phyloP scores from a whole-genome alignment of 2,113 vertebrate species.

The Cinclus mexicanus region DNA sequence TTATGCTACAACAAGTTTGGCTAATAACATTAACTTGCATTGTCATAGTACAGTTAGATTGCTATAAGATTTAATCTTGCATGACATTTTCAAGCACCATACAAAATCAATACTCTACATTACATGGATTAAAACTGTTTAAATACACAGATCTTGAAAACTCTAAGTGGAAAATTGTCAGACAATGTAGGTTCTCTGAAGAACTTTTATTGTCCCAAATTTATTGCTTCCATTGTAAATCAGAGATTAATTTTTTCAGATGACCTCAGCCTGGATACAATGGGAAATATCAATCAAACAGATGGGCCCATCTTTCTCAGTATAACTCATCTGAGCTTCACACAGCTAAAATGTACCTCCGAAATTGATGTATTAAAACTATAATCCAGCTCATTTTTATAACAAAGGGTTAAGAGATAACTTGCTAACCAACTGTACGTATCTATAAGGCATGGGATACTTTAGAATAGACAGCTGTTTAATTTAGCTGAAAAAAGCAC shows the following conservation, averaged over 20 bases:
- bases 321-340: conserved; percentile 2
- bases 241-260: conserved; percentile 45
- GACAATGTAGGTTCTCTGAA: conserved; percentile 34
- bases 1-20: conserved; percentile 58
- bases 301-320: background rate
- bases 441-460: background rate
- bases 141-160: conserved; percentile 63
- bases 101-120: conserved; percentile 68
- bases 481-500: background rate
- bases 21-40: conserved; percentile 64
- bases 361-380: conserved; percentile 9
- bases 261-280: conserved; percentile 45
- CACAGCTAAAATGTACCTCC: background rate
- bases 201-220: conserved; percentile 55
- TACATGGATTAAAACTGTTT: conserved; percentile 67
- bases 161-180: conserved; percentile 55
- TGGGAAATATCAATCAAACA: conserved; percentile 43
- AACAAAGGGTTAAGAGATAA: conserved; percentile 17
- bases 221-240: conserved; percentile 60
- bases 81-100: conserved; percentile 66
- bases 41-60: conserved; percentile 55
- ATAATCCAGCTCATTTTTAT: background rate
- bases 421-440: background rate
- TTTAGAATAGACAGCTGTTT: background rate
- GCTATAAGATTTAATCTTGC: conserved; percentile 63